These are phyloP conservation scores for Siniperca scherzeri DNA, from an alignment of 2,797 vertebrate genomes.

Conservation along the genomic window DNA sequence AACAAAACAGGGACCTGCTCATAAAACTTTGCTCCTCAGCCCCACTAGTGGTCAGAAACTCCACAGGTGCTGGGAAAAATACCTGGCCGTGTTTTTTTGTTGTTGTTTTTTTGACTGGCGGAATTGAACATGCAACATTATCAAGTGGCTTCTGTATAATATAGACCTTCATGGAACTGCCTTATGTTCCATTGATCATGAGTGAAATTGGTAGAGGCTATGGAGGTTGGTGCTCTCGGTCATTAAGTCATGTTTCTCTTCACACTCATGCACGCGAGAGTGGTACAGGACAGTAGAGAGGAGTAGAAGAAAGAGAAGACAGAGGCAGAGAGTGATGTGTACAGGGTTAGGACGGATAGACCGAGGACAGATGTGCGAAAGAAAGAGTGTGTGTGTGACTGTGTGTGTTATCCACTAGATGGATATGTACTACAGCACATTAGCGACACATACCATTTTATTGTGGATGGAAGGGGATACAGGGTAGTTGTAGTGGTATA, in stretches of 20 bases:
- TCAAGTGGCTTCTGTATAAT: not conserved
- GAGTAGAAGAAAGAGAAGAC: not conserved
- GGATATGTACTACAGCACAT: conserved; percentile 18
- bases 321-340: not conserved
- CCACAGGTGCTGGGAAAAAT: not conserved
- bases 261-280: conserved; percentile 1
- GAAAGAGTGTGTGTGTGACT: too few relatives aligned
- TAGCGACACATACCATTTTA: conserved; percentile 91
- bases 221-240: not conserved
- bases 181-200: not conserved
- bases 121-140: not conserved
- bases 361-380: not conserved
- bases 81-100: not conserved
- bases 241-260: not conserved
- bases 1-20: not conserved
- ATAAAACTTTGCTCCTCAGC: not conserved
- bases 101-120: not conserved
- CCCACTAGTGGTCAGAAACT: not conserved
- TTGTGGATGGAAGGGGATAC: conserved; percentile 92
- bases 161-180: not conserved
- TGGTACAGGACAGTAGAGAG: not conserved
- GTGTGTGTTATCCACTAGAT: not conserved
- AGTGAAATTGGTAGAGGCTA: not conserved
- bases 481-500: conserved; percentile 93
- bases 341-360: conserved; percentile 1